Percentiles rank a stretch among this genome's conserved stretches.
phyloP scores from a whole-genome alignment of 2,888 invertebrate genomes.

The Drosophila hamatofila region DNA sequence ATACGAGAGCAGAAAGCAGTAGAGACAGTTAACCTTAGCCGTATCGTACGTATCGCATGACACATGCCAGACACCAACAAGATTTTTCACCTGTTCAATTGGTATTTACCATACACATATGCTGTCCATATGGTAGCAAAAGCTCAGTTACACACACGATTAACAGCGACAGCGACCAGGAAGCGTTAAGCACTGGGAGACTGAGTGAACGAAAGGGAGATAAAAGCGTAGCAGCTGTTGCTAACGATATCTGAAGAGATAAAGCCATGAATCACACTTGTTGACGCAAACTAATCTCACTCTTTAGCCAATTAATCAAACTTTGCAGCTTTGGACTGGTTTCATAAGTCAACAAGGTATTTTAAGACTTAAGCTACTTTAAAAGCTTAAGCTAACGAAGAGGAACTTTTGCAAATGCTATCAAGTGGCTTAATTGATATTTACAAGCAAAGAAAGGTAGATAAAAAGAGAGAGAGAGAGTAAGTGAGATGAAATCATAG shows the following conservation, averaged over 20 bases:
- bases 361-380: background rate
- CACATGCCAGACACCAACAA: slow-evolving; percentile 63
- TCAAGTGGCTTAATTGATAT: background rate
- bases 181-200: slow-evolving; percentile 18
- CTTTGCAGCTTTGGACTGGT: slow-evolving; percentile 2
- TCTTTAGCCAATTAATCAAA: slow-evolving; percentile 33
- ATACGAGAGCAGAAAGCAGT: background rate
- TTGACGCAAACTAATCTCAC: slow-evolving; percentile 18
- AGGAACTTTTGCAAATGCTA: background rate
- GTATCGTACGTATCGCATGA: slow-evolving; percentile 53
- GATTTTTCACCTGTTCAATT: slow-evolving; percentile 72
- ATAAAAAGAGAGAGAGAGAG: background rate
- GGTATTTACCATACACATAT: slow-evolving; percentile 48
- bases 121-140: slow-evolving; percentile 57
- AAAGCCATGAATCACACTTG: slow-evolving; percentile 15
- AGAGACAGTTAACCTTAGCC: slow-evolving; percentile 40
- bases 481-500: background rate
- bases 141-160: slow-evolving; percentile 35
- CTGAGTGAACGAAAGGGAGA: background rate
- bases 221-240: slow-evolving; percentile 30
- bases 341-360: slow-evolving; percentile 1
- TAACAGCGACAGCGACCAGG: slow-evolving; percentile 30
- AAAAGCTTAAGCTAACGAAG: background rate
- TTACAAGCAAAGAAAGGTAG: background rate
- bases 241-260: slow-evolving; percentile 15